Conservation (phyloP, 1,140 invertebrate species). For the Listronotus bonariensis region DNA sequence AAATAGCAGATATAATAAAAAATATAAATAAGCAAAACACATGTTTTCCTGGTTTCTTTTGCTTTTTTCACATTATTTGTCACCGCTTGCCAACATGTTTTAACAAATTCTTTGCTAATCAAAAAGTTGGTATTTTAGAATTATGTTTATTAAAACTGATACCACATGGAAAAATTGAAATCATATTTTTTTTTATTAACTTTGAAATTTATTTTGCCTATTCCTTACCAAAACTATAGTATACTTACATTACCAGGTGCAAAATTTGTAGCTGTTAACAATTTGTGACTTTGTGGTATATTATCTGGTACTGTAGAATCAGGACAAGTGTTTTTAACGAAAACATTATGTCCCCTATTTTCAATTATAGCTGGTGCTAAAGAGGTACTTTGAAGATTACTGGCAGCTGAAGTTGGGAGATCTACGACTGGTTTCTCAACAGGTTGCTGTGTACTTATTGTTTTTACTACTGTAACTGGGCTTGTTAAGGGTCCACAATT, state of each 20-base stretch:
- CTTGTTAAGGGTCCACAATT: slow-evolving; percentile 40
- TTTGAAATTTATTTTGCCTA: too few relatives aligned
- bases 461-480: slow-evolving; percentile 49
- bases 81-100: too few relatives aligned
- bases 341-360: slow-evolving; percentile 52
- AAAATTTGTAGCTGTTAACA: slow-evolving; percentile 50
- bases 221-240: neutral
- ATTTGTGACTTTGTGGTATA: slow-evolving; percentile 51
- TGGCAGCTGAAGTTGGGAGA: slow-evolving; percentile 10
- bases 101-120: too few relatives aligned
- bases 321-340: slow-evolving; percentile 50
- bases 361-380: slow-evolving; percentile 39
- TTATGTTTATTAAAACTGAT: too few relatives aligned
- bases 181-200: too few relatives aligned
- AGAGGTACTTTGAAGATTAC: slow-evolving; percentile 7
- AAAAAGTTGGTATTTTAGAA: too few relatives aligned
- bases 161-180: too few relatives aligned
- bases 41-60: too few relatives aligned
- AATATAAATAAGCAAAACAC: too few relatives aligned
- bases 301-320: slow-evolving; percentile 29
- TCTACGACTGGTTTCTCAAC: slow-evolving; percentile 32
- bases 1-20: too few relatives aligned
- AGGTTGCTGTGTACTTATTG: slow-evolving; percentile 35
- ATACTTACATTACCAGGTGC: slow-evolving; percentile 50
- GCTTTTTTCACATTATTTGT: too few relatives aligned